Percentiles rank a stretch among this genome's conserved stretches.
These are phyloP conservation scores for Willowsia nigromaculata DNA, from an alignment of 2,888 invertebrate genomes.

Conservation along the genomic window DNA sequence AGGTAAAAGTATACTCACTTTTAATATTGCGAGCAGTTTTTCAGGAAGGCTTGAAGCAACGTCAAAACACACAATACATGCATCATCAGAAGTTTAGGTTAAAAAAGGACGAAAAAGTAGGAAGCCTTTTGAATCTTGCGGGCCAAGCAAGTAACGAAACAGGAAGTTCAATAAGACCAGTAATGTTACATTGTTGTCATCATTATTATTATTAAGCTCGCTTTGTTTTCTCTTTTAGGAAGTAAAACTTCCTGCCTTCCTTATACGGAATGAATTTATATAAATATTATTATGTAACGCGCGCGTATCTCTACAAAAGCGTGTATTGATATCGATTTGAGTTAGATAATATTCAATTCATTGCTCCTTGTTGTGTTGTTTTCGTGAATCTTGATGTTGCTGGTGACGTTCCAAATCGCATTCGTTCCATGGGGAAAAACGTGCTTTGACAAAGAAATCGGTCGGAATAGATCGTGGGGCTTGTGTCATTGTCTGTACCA, in stretches of 20 bases:
- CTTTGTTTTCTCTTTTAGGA: background rate
- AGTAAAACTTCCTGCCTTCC: background rate
- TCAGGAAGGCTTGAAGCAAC: too few relatives aligned
- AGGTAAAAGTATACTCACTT: too few relatives aligned
- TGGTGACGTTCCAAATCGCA: background rate
- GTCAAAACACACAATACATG: too few relatives aligned
- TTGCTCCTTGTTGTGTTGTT: constrained; percentile 2
- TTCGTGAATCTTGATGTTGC: background rate
- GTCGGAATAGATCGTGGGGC: background rate
- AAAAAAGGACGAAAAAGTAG: background rate
- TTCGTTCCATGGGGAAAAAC: background rate
- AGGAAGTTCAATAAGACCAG: background rate
- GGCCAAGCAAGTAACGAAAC: background rate
- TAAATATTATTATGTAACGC: background rate
- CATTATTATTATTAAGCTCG: background rate
- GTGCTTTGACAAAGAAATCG: constrained; percentile 9
- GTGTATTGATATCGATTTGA: background rate
- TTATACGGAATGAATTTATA: background rate
- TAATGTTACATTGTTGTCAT: background rate
- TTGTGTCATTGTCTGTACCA: background rate
- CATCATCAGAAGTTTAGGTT: too few relatives aligned
- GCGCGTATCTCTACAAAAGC: background rate
- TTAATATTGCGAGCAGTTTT: too few relatives aligned
- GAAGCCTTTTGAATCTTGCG: background rate
- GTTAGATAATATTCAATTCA: constrained; percentile 30